These are phyloP conservation scores for Sipha flava DNA, from an alignment of 1,140 invertebrate species.

Conservation along the genomic window DNA sequence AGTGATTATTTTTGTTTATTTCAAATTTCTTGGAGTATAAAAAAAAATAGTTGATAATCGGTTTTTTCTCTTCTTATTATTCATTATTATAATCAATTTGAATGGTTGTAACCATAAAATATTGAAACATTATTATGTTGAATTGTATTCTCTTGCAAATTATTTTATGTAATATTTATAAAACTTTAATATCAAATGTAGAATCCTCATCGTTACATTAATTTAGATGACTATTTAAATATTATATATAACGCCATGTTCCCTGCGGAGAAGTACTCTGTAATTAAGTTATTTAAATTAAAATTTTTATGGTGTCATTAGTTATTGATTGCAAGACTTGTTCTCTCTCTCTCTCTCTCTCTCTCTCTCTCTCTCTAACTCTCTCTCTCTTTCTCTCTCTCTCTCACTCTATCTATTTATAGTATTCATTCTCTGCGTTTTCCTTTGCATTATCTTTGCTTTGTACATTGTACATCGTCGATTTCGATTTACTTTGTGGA, in stretches of 20 bases:
- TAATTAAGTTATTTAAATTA: background rate
- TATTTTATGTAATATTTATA: background rate
- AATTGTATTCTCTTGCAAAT: background rate
- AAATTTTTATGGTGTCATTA: background rate
- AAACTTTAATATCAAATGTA: background rate
- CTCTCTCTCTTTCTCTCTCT: background rate
- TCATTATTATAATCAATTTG: too few species aligned
- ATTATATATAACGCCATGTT: background rate
- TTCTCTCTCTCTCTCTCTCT: background rate
- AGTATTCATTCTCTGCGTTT: background rate
- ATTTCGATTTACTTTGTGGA: background rate
- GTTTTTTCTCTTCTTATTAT: too few species aligned
- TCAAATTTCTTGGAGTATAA: too few species aligned
- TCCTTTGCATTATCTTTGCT: too few species aligned
- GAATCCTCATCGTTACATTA: background rate
- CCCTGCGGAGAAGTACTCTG: background rate
- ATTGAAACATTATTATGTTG: too few species aligned
- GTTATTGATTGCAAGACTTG: background rate
- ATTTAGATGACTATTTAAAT: constrained; percentile 14
- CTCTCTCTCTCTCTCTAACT: background rate
- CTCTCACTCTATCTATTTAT: background rate
- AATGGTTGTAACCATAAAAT: too few species aligned
- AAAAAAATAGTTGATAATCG: too few species aligned
- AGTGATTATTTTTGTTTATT: too few species aligned
- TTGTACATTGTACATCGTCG: background rate